Conservation (phyloP, 2,888 invertebrate genomes). For the Taphrorychus bicolor region DNA sequence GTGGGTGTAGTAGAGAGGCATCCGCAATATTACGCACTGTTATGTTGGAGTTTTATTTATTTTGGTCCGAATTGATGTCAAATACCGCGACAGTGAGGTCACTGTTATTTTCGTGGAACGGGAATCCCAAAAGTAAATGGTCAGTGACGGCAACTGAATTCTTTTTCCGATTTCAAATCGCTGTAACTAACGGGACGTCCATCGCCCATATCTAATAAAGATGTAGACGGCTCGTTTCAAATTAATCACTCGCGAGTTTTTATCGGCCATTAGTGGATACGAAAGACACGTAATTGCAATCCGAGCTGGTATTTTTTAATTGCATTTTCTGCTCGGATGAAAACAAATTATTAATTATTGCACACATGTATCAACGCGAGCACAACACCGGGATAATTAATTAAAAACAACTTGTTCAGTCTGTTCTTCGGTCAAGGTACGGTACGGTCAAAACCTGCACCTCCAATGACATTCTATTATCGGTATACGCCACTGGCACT, state of each 20-base stretch:
- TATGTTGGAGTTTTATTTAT: slow-evolving; percentile 43
- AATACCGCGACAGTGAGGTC: slow-evolving; percentile 56
- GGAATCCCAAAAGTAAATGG: slow-evolving; percentile 7
- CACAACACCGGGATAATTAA: background rate
- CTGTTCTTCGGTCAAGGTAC: background rate
- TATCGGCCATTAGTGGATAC: background rate
- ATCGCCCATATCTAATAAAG: background rate
- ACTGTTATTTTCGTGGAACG: slow-evolving; percentile 34
- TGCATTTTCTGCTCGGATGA: slow-evolving; percentile 4
- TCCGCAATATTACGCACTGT: slow-evolving; percentile 1
- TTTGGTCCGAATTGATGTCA: slow-evolving; percentile 47
- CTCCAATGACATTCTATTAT: background rate
- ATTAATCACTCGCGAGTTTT: background rate
- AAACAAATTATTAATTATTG: background rate
- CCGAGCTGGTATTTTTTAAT: background rate
- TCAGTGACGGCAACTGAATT: slow-evolving; percentile 4
- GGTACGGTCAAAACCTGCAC: background rate
- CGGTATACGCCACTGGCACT: background rate
- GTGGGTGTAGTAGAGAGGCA: slow-evolving; percentile 9
- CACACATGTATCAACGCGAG: background rate
- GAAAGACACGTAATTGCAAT: background rate
- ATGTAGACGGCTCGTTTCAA: background rate
- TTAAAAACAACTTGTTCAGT: background rate
- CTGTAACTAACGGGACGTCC: background rate
- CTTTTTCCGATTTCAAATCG: background rate